Percentiles rank a stretch among this genome's conserved stretches.
These are phyloP conservation scores for Sula dactylatra DNA, from an alignment of 2,113 vertebrate species.

Conservation along the genomic window DNA sequence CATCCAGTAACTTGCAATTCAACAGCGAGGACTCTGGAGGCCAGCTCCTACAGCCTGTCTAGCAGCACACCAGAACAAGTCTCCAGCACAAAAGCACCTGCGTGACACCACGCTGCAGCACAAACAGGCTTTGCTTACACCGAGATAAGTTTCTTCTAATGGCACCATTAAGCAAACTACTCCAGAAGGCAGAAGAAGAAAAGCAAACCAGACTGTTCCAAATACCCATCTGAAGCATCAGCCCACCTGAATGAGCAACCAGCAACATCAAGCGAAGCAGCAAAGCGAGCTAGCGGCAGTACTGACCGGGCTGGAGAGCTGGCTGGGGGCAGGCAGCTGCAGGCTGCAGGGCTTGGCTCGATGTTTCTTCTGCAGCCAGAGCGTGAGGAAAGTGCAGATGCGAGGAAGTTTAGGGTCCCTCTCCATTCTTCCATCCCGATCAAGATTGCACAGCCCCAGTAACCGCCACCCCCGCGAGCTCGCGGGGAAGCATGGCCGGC, in stretches of 20 bases:
- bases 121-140: neutral
- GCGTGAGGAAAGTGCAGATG: conserved; percentile 67
- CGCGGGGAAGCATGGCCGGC: neutral
- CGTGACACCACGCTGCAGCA: neutral
- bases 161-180: neutral
- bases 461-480: neutral
- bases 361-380: conserved; percentile 76
- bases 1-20: neutral
- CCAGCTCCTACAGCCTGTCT: neutral
- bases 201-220: neutral
- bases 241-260: neutral
- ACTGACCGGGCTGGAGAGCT: conserved; percentile 72
- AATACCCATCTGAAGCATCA: neutral
- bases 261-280: neutral
- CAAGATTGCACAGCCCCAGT: neutral
- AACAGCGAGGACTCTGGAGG: neutral
- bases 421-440: conserved; percentile 71
- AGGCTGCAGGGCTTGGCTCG: conserved; percentile 68
- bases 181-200: neutral
- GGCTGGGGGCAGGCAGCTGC: conserved; percentile 56
- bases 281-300: neutral
- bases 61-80: neutral
- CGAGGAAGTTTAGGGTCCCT: conserved; percentile 73
- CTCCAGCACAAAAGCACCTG: neutral
- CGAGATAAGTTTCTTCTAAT: accelerated